Base-by-base conservation (phyloP, 2,888 invertebrate species). In the Keiferia lycopersicella region DNA sequence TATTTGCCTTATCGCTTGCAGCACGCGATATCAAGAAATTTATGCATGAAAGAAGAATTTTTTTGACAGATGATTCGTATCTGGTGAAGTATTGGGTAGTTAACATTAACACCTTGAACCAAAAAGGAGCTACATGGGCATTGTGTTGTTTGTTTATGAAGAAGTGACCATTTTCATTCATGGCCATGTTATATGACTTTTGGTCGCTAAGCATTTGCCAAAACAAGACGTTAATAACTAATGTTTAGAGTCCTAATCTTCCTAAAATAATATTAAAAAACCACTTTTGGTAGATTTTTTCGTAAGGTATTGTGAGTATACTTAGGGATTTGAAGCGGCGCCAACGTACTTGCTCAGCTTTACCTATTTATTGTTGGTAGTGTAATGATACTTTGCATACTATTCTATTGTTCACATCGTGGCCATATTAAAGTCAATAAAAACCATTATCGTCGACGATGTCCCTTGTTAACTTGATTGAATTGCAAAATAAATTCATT, bases 1-100 rank as follows among this genome's bases (percentile, higher is more conserved):
- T 69, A 77, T 75, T 80, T 72, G 73, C 67, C 76, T 84, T 86
- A 84, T 84, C 81, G 80, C 61, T 67, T 30, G 71, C 74, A 74
- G 77, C 86, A 87, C 86, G 86, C 86, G 80, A 87, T 74, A 70
- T 59, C 51, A 65, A 71, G 70, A 67, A 70, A 72, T 71, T 70
- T 73, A 69, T 74, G 73, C 71, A 73, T 69, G 68, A 67, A 65
- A 58, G 61, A 63, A 58, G 51, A 61, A 70, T 65, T 70, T 68
- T n/a, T 71, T 70, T 67, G 72, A 69, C 73, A 72, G 61, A 71
- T 67, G 67, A 67, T 53, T 65, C 39, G 26, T 67, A 67, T 67
- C 67, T 63, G 16, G 10, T 64, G 45, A 65, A 61, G 61, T 61
- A 65, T 62, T 62, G 62, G 58, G 26, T 56, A 56, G 56, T 56